These are phyloP conservation scores for Protomyctophum bolini DNA, from an alignment of 2,113 vertebrate genomes.

Conservation along the genomic window DNA sequence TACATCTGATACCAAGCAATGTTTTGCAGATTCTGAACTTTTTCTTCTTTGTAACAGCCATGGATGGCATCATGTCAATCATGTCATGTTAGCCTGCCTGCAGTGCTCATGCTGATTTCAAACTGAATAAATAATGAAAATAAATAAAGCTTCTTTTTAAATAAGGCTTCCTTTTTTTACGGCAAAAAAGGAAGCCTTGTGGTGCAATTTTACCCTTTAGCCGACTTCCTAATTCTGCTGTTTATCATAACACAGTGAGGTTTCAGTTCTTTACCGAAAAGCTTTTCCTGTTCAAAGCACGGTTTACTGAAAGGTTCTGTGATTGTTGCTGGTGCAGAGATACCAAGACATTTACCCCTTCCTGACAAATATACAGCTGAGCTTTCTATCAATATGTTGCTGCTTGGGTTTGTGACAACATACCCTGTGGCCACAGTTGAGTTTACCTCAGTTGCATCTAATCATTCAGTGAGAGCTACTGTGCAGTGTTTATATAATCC, in stretches of 20 bases:
- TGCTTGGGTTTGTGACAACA: background rate
- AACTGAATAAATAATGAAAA: background rate
- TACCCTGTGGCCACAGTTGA: slow-evolving; percentile 15
- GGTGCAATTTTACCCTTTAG: background rate
- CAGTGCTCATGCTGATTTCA: background rate
- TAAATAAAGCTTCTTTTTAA: background rate
- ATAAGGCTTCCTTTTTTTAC: background rate
- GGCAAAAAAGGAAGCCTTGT: background rate
- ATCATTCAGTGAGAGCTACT: background rate
- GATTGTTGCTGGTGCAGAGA: background rate
- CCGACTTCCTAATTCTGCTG: slow-evolving; percentile 31
- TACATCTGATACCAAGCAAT: background rate
- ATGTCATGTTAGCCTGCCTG: background rate
- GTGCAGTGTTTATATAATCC: background rate
- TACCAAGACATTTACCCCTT: slow-evolving; percentile 21
- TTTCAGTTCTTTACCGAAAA: slow-evolving; percentile 56
- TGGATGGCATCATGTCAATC: background rate
- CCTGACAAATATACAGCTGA: background rate
- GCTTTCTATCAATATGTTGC: background rate
- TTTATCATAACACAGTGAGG: background rate
- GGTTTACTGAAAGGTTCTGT: slow-evolving; percentile 10
- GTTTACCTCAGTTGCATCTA: slow-evolving; percentile 2
- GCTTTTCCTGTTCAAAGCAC: background rate
- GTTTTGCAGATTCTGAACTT: background rate
- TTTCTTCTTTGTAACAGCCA: background rate